Percentiles rank a stretch among this genome's conserved stretches.
phyloP scores from a whole-genome alignment of 2,888 invertebrate species.

The Diarsia mendica region DNA sequence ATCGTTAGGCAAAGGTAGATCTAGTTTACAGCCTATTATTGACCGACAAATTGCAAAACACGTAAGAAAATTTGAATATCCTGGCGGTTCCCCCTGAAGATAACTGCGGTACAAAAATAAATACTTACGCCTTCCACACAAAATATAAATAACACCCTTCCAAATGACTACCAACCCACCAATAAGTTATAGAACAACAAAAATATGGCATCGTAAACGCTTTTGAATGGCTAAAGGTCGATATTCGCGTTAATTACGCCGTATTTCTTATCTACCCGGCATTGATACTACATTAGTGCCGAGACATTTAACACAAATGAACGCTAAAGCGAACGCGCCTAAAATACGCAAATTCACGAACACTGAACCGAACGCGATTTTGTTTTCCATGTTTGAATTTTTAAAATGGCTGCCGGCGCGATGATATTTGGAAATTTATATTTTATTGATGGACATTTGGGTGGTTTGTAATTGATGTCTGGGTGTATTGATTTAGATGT shows the following conservation, averaged over 20 bases:
- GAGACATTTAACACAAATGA: slow-evolving; percentile 76
- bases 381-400: slow-evolving; percentile 64
- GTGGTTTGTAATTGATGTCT: slow-evolving; percentile 49
- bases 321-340: slow-evolving; percentile 62
- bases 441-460: slow-evolving; percentile 61
- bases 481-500: slow-evolving; percentile 41
- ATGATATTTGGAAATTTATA: slow-evolving; percentile 62
- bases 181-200: slow-evolving; percentile 66
- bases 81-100: too few relatives aligned
- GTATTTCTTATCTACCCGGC: slow-evolving; percentile 73
- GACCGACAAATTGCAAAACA: too few relatives aligned
- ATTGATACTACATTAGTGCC: slow-evolving; percentile 77
- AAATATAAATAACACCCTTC: slow-evolving; percentile 28
- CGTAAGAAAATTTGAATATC: too few relatives aligned
- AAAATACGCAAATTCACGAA: slow-evolving; percentile 67
- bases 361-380: slow-evolving; percentile 55
- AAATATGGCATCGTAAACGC: slow-evolving; percentile 66
- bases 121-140: not conserved
- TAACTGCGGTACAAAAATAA: too few relatives aligned
- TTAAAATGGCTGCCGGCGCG: slow-evolving; percentile 54
- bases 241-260: slow-evolving; percentile 73
- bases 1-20: too few relatives aligned
- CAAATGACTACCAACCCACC: slow-evolving; percentile 48
- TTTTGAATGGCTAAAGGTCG: slow-evolving; percentile 64
- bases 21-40: too few relatives aligned